Base-by-base conservation (phyloP, 1,140 invertebrate genomes). In the Nymphalis io region DNA sequence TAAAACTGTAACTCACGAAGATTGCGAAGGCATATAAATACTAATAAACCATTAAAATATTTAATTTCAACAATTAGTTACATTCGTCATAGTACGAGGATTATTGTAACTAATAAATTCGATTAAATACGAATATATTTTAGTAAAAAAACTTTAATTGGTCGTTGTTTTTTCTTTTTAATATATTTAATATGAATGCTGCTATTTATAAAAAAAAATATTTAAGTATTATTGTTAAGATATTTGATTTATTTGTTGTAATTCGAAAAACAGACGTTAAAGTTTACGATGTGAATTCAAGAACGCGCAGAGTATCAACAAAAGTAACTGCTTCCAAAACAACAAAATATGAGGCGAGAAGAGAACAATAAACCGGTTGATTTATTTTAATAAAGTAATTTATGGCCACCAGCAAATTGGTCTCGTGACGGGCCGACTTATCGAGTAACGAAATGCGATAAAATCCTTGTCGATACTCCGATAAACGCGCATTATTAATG, bases 371-470 rank as follows among this genome's bases (percentile, higher is more conserved):
- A 86, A 87, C 76, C 63, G 72, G 67, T 81, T 88, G 88, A 90
- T 90, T 90, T 90, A 90, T 90, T 88, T 85, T 87, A 85, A 88
- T 88, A 86, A 87, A 87, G 79, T 85, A 86, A 90, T 90, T 90
- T 90, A 90, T 90, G 82, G 78, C 68, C 76, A 76, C 75, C 77
- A 79, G 88, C 86, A 88, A 88, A 88, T 88, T 88, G 85, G 82
- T 76, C 84, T 81, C 79, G 78, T 82, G 84, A 85, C 82, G 83
- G 76, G 63, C 75, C 60, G 73, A 69, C 78, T 85, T 86, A 85
- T 87, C 82, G 80, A 83, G 70, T 80, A 74, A 78, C 78, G 74
- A 74, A 79, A 79, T 74, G 81, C 86, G 85, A 89, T 89, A 84
- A 85, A 85, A 84, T 84, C 84, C 76, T 71, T 81, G 77, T 81